Evolutionary conservation across 1,140 invertebrate genomes (phyloP).

Genomic region (Drosophila tristis): DNA sequence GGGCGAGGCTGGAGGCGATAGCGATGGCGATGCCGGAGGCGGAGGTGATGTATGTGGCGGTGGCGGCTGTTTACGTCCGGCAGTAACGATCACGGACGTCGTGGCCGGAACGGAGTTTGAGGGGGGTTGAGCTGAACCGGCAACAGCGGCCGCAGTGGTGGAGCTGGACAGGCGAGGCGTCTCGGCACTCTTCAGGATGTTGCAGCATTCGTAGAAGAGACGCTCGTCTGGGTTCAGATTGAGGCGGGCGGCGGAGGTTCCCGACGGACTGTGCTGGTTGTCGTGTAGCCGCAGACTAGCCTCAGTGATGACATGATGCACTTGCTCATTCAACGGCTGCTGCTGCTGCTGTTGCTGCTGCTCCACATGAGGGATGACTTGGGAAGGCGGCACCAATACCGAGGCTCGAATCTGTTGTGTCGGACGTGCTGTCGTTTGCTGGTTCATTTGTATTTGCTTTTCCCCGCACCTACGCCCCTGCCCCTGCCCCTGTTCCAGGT

Average conservation of each 20-base stretch:
- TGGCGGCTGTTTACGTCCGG: constrained; percentile 25
- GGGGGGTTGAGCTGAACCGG: background rate
- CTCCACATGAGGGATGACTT: constrained; percentile 19
- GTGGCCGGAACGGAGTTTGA: background rate
- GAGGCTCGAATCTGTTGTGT: constrained; percentile 54
- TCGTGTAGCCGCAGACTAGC: constrained; percentile 64
- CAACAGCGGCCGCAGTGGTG: background rate
- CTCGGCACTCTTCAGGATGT: constrained; percentile 80
- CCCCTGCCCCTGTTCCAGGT: background rate
- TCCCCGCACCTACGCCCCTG: no score
- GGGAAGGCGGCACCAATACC: constrained; percentile 51
- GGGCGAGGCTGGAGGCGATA: constrained; percentile 8
- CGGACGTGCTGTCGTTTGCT: no score
- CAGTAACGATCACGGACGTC: constrained; percentile 43
- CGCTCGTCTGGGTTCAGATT: constrained; percentile 83
- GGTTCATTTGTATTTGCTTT: no score
- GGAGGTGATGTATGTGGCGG: constrained; percentile 17
- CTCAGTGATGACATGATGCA: constrained; percentile 67
- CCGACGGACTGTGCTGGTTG: constrained; percentile 54
- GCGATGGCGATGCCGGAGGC: constrained; percentile 1
- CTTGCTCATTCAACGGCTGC: constrained; percentile 1
- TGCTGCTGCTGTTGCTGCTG: background rate
- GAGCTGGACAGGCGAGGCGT: constrained; percentile 50
- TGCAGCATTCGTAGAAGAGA: constrained; percentile 83
- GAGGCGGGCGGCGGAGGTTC: constrained; percentile 50